These are phyloP conservation scores for Mizuhopecten yessoensis DNA, from an alignment of 1,140 invertebrate species.

Conservation along the genomic window DNA sequence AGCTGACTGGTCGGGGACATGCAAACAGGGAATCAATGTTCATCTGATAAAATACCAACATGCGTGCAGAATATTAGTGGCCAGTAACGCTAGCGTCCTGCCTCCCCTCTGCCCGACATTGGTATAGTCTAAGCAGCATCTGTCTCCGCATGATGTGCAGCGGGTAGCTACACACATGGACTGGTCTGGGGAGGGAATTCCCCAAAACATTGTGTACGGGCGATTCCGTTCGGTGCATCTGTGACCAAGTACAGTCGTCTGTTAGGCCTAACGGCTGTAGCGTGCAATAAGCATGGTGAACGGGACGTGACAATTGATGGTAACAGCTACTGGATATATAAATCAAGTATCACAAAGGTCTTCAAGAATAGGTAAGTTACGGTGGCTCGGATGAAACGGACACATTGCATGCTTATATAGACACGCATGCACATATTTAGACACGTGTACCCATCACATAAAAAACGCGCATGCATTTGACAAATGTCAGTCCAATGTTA, in stretches of 20 bases:
- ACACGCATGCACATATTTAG: too few relatives aligned
- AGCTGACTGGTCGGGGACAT: not conserved
- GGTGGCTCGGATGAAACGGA: too few relatives aligned
- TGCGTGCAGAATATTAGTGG: slow-evolving; percentile 22
- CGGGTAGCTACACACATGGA: not conserved
- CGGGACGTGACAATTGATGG: not conserved
- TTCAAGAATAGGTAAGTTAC: too few relatives aligned
- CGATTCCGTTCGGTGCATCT: not conserved
- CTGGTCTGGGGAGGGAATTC: not conserved
- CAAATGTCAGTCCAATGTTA: too few relatives aligned
- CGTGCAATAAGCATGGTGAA: not conserved
- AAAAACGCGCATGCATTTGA: too few relatives aligned
- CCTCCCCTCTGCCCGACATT: not conserved
- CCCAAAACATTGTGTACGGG: not conserved
- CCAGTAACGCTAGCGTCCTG: not conserved
- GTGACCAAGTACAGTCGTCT: too few relatives aligned
- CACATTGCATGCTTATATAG: too few relatives aligned
- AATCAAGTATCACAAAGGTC: too few relatives aligned
- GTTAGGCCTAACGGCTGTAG: not conserved
- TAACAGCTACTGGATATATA: too few relatives aligned
- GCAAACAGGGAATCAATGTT: slow-evolving; percentile 7
- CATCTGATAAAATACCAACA: slow-evolving; percentile 29
- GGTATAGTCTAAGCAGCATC: not conserved
- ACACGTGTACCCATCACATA: not conserved
- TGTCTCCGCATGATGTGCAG: not conserved